Evolutionary conservation across 2,888 invertebrate genomes (phyloP).

Genomic region (Megamerina dolium): DNA sequence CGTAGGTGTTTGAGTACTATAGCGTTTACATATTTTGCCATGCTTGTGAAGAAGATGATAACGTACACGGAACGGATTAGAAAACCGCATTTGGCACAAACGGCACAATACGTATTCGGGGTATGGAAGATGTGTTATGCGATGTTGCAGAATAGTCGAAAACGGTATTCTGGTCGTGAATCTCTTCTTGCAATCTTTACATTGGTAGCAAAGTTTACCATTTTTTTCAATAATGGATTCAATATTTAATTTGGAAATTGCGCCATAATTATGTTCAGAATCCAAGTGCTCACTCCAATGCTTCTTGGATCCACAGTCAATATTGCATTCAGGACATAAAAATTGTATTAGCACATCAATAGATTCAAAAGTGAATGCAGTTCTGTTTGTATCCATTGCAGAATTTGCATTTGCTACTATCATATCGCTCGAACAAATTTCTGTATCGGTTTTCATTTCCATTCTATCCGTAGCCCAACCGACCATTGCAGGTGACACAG

Average conservation of each 20-base stretch:
- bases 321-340: constrained; percentile 12
- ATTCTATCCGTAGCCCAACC: too few species aligned
- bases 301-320: constrained; percentile 8
- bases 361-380: too few species aligned
- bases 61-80: neutral
- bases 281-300: constrained; percentile 16
- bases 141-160: constrained; percentile 7
- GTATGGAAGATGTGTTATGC: constrained; percentile 11
- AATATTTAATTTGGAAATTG: constrained; percentile 12
- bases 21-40: constrained; percentile 3
- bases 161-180: neutral
- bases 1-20: neutral
- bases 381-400: too few species aligned
- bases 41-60: constrained; percentile 6
- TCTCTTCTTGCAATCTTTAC: constrained; percentile 11
- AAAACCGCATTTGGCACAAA: constrained; percentile 10
- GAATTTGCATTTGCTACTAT: too few species aligned
- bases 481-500: too few species aligned
- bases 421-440: too few species aligned
- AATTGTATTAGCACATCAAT: constrained; percentile 4
- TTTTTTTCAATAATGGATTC: constrained; percentile 14
- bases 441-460: too few species aligned
- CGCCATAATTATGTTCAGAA: constrained; percentile 10
- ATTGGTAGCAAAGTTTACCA: constrained; percentile 11
- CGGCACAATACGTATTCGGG: constrained; percentile 10